Percentiles rank a stretch among this genome's conserved stretches.
Conservation (phyloP, 2,888 invertebrate genomes). For the Pristionchus mayeri region DNA sequence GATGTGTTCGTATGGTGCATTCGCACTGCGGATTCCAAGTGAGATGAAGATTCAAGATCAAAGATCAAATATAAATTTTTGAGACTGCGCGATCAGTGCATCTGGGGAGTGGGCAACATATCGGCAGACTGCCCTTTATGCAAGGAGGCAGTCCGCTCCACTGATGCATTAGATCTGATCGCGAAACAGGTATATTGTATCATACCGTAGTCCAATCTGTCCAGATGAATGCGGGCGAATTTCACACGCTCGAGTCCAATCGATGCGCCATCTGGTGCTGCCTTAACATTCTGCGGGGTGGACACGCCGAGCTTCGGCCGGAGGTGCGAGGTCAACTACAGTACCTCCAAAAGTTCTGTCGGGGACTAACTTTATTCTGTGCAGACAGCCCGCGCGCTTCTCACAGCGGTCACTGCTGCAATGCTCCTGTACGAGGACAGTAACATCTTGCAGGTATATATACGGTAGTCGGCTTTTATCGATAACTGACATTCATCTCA, state of each 20-base stretch:
- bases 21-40: not conserved
- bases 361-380: not conserved
- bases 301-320: not conserved
- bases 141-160: conserved; percentile 30
- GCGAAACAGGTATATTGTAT: conserved; percentile 34
- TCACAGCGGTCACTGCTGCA: not conserved
- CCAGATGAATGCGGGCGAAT: not conserved
- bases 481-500: not conserved
- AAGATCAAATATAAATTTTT: not conserved
- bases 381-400: conserved; percentile 18
- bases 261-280: conserved; percentile 39
- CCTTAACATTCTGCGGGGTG: conserved; percentile 30
- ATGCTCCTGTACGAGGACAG: not conserved
- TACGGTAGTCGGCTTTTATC: conserved; percentile 4
- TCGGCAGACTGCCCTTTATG: conserved; percentile 45
- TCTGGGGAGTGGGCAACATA: conserved; percentile 49
- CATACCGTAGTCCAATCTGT: not conserved
- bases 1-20: conserved; percentile 26
- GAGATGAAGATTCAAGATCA: conserved; percentile 8
- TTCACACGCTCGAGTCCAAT: not conserved
- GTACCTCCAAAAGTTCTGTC: not conserved
- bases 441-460: not conserved
- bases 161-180: conserved; percentile 9
- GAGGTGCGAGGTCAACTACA: not conserved
- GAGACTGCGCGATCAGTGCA: conserved; percentile 46